Conservation (phyloP, 2,797 vertebrate genomes). For the Epinephelus coioides region DNA sequence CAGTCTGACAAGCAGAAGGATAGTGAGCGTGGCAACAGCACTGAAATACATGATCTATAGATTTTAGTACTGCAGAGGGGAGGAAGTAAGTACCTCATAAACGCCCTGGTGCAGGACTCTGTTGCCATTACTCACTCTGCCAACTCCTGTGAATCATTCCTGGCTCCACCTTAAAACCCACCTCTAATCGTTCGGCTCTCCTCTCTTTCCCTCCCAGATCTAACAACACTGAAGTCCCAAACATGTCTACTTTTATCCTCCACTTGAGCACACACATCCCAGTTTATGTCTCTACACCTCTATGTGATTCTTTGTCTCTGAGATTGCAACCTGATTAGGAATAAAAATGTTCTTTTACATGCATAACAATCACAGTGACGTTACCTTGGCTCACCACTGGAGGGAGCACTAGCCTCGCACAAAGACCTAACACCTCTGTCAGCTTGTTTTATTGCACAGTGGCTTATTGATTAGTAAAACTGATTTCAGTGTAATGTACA, state of each 20-base stretch:
- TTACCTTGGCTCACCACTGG: slow-evolving; percentile 41
- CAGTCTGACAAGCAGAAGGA: slow-evolving; percentile 38
- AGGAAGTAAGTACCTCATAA: slow-evolving; percentile 71
- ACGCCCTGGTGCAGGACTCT: slow-evolving; percentile 54
- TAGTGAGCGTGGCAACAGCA: slow-evolving; percentile 36
- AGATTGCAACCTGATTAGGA: background rate
- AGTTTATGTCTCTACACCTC: background rate
- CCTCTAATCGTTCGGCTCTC: slow-evolving; percentile 13
- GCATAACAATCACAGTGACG: background rate
- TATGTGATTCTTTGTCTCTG: background rate
- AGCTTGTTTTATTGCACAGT: slow-evolving; percentile 26
- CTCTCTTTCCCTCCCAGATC: background rate
- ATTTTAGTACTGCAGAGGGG: slow-evolving; percentile 56
- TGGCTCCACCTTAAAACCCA: slow-evolving; percentile 34
- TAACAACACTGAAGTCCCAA: background rate
- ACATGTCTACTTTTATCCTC: slow-evolving; percentile 1
- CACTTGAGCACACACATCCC: background rate
- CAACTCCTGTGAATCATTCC: slow-evolving; percentile 58
- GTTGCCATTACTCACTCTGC: slow-evolving; percentile 67
- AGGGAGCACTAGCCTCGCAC: slow-evolving; percentile 26
- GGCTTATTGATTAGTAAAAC: slow-evolving; percentile 54
- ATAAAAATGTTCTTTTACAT: background rate
- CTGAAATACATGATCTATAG: slow-evolving; percentile 68
- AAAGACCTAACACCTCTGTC: slow-evolving; percentile 2
- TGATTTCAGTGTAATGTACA: slow-evolving; percentile 43